These are phyloP conservation scores for Budorcas taxicolor DNA, from an alignment of 2,113 vertebrate species.

Conservation along the genomic window DNA sequence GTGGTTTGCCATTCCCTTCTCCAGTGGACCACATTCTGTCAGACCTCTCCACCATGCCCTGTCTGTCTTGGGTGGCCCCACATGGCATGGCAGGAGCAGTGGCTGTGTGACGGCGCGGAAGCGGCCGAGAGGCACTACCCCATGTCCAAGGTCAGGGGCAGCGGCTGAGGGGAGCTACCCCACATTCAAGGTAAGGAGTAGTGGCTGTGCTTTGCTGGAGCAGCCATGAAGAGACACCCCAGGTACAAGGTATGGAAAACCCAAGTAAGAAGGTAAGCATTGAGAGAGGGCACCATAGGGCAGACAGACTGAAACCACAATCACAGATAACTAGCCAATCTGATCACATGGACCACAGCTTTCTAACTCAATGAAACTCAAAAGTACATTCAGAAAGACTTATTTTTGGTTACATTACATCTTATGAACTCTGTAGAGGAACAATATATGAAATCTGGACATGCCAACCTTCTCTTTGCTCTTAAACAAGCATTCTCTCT, in stretches of 20 bases:
- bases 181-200: background rate
- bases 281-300: background rate
- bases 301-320: background rate
- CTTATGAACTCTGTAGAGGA: background rate
- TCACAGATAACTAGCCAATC: background rate
- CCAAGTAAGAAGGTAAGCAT: background rate
- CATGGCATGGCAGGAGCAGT: fast-evolving
- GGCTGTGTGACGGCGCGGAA: fast-evolving
- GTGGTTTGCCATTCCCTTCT: background rate
- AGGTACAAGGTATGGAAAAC: background rate
- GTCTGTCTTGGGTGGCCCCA: background rate
- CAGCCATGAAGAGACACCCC: background rate
- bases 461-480: background rate
- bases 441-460: background rate
- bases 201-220: background rate
- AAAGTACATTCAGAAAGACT: background rate
- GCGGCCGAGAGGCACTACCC: fast-evolving
- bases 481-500: background rate
- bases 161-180: background rate
- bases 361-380: background rate
- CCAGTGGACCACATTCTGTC: background rate
- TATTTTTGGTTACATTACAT: background rate
- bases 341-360: background rate
- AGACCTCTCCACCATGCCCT: background rate
- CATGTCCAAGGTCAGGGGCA: fast-evolving